These are phyloP conservation scores for Sogatella furcifera DNA, from an alignment of 1,140 invertebrate genomes.

Conservation along the genomic window DNA sequence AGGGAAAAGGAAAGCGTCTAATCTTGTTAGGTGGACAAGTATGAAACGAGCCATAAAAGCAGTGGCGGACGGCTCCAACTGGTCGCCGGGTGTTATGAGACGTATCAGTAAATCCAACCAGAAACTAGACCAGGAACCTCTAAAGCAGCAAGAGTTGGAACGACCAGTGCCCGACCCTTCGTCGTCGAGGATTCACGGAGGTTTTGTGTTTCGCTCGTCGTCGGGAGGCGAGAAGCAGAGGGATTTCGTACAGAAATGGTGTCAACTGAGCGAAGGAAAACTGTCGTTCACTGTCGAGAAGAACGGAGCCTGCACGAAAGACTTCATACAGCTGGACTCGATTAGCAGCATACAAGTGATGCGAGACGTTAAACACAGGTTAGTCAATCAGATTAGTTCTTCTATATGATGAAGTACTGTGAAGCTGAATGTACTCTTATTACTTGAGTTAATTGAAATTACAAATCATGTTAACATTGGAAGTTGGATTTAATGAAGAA, in stretches of 20 bases:
- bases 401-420: too few relatives aligned
- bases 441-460: too few relatives aligned
- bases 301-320: conserved; percentile 38
- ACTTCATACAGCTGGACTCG: conserved; percentile 41
- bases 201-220: conserved; percentile 31
- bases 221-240: conserved; percentile 37
- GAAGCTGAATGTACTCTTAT: too few relatives aligned
- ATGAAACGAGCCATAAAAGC: conserved; percentile 32
- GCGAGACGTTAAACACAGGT: conserved; percentile 45
- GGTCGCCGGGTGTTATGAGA: conserved; percentile 31
- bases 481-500: too few relatives aligned
- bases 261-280: conserved; percentile 39
- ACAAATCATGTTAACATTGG: too few relatives aligned
- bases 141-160: conserved; percentile 24
- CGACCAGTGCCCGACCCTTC: conserved; percentile 25
- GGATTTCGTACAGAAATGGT: conserved; percentile 39
- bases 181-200: conserved; percentile 29
- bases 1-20: conserved; percentile 27
- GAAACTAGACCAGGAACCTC: conserved; percentile 6
- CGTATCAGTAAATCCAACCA: conserved; percentile 22
- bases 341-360: conserved; percentile 50
- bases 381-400: conserved; percentile 26
- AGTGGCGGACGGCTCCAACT: conserved; percentile 28
- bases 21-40: conserved; percentile 27
- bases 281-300: conserved; percentile 41